Conservation (phyloP, 2,113 vertebrate genomes). For the Lepidothrix coronata region DNA sequence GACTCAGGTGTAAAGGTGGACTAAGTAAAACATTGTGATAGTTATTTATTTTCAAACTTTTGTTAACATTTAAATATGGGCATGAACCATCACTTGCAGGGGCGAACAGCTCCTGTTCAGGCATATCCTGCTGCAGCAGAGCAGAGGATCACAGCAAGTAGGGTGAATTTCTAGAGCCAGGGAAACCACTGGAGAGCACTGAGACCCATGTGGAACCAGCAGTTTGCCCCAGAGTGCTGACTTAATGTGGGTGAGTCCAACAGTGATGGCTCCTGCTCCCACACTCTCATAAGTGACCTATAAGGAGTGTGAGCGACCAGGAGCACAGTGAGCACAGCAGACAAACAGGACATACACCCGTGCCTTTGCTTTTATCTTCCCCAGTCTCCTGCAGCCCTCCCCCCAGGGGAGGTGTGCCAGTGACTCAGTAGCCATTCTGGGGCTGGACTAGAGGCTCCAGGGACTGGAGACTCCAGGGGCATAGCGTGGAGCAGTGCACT, state of each 20-base stretch:
- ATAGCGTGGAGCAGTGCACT: neutral
- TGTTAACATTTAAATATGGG: neutral
- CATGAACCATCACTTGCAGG: neutral
- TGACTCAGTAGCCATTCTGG: neutral
- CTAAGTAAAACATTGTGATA: neutral
- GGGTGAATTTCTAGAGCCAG: neutral
- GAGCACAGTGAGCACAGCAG: neutral
- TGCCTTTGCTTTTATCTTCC: neutral
- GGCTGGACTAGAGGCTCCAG: neutral
- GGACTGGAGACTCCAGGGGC: neutral
- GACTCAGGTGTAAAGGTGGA: neutral
- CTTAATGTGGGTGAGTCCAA: accelerated
- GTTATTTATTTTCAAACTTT: neutral
- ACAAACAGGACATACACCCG: neutral
- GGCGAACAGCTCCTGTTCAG: neutral
- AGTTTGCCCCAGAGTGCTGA: neutral
- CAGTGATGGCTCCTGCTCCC: accelerated
- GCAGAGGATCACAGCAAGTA: neutral
- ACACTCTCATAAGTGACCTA: accelerated
- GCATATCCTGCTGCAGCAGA: neutral
- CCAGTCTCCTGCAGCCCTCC: neutral
- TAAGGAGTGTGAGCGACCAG: accelerated
- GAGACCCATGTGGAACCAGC: neutral
- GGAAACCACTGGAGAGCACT: neutral
- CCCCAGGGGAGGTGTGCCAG: neutral